These are phyloP conservation scores for Watersipora subatra DNA, from an alignment of 1,140 invertebrate genomes.

Conservation along the genomic window DNA sequence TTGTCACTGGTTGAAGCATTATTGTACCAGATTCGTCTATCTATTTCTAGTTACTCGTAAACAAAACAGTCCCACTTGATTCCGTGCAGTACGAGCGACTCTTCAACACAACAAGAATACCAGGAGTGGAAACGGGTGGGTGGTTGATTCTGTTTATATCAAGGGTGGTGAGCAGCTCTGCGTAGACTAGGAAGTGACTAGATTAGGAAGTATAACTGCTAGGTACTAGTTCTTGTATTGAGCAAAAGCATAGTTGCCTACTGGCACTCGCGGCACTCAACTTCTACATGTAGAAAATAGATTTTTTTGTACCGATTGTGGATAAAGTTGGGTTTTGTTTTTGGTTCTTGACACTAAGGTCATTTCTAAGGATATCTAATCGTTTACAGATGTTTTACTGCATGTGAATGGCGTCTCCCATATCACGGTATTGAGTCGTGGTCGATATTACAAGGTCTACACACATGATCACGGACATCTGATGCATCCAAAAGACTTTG, in stretches of 20 bases:
- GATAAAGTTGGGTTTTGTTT: no score
- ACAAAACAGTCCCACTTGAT: constrained; percentile 83
- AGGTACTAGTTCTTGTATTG: no score
- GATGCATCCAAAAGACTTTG: constrained; percentile 71
- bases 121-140: constrained; percentile 79
- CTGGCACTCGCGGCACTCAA: no score
- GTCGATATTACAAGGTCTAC: constrained; percentile 82
- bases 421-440: constrained; percentile 80
- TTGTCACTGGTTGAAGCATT: no score
- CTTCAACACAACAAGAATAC: constrained; percentile 89
- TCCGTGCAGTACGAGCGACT: constrained; percentile 94
- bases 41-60: constrained; percentile 59
- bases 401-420: constrained; percentile 47
- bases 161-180: not conserved
- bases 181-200: no score
- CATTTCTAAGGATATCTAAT: no score
- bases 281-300: no score
- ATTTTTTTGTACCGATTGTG: no score
- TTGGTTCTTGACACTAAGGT: no score
- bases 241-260: no score
- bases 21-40: not conserved
- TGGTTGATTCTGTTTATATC: constrained; percentile 33
- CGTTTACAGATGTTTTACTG: not conserved
- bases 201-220: no score
- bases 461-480: constrained; percentile 73